These are phyloP conservation scores for Crotalus helleri DNA, from an alignment of 2,113 vertebrate genomes.

Conservation along the genomic window DNA sequence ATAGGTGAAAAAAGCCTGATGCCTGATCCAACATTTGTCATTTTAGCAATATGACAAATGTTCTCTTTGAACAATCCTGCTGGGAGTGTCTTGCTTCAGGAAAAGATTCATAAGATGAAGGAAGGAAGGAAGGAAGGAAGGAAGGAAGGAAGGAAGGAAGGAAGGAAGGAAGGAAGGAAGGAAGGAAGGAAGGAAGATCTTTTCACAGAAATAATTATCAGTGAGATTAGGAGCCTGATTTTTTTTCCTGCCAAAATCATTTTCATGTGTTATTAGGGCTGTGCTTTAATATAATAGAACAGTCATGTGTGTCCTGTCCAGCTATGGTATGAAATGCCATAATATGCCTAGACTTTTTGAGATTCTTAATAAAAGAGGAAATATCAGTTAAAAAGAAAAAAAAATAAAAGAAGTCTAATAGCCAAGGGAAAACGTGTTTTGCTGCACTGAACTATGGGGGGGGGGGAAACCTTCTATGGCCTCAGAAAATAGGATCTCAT, in stretches of 20 bases:
- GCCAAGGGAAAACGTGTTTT: slow-evolving; percentile 55
- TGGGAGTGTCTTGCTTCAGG: not conserved
- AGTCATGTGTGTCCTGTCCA: not conserved
- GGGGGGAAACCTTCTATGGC: slow-evolving; percentile 29
- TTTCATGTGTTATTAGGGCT: not conserved
- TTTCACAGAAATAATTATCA: not conserved
- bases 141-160: not conserved
- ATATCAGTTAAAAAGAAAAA: slow-evolving; percentile 29
- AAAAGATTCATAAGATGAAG: not conserved
- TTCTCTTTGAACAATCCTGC: not conserved
- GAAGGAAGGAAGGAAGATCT: not conserved
- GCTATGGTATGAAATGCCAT: not conserved
- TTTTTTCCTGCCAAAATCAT: not conserved
- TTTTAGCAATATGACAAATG: not conserved
- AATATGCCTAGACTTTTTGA: not conserved
- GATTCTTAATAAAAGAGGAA: not conserved
- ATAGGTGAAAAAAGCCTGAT: not conserved
- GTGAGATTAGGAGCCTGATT: too few species aligned
- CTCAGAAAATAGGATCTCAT: slow-evolving; percentile 66
- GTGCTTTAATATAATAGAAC: not conserved
- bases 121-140: too few species aligned
- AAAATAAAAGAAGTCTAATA: slow-evolving; percentile 15
- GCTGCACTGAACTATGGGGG: slow-evolving; percentile 32
- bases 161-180: not conserved
- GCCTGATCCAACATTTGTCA: not conserved